phyloP scores from a whole-genome alignment of 2,797 vertebrate species.

The Bradypodion pumilum region DNA sequence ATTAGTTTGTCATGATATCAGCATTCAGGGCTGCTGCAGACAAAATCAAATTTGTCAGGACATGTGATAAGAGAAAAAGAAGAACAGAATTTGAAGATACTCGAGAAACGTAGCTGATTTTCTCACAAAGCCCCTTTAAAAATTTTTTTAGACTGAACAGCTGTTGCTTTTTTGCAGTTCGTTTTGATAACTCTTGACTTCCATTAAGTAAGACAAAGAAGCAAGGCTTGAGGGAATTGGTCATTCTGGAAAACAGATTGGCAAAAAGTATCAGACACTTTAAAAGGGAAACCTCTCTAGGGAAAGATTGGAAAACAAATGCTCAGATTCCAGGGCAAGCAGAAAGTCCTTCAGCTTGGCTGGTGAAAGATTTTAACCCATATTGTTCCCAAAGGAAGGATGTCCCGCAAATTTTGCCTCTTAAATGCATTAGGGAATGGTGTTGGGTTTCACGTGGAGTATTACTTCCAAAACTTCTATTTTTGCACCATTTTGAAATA shows the following conservation, averaged over 20 bases:
- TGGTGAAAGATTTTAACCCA: slow-evolving; percentile 66
- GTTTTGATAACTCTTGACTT: slow-evolving; percentile 16
- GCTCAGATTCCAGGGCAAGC: slow-evolving; percentile 64
- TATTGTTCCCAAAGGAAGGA: slow-evolving; percentile 70
- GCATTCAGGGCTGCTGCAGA: too few relatives aligned
- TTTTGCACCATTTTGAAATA: slow-evolving; percentile 74
- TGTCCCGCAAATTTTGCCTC: slow-evolving; percentile 66
- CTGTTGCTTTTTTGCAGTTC: neutral
- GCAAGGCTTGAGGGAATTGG: neutral
- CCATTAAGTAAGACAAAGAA: slow-evolving; percentile 25
- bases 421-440: slow-evolving; percentile 67
- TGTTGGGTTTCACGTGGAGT: slow-evolving; percentile 67
- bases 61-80: too few relatives aligned
- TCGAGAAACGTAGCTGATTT: neutral
- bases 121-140: neutral
- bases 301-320: slow-evolving; percentile 69
- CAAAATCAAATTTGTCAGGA: too few relatives aligned
- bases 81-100: neutral
- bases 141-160: neutral
- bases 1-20: too few relatives aligned
- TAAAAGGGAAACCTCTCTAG: slow-evolving; percentile 52
- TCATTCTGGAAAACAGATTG: slow-evolving; percentile 49
- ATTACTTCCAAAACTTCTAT: slow-evolving; percentile 71
- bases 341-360: slow-evolving; percentile 63
- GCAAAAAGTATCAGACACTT: slow-evolving; percentile 28